phyloP scores from a whole-genome alignment of 2,888 invertebrate genomes.

The Zele albiditarsus region DNA sequence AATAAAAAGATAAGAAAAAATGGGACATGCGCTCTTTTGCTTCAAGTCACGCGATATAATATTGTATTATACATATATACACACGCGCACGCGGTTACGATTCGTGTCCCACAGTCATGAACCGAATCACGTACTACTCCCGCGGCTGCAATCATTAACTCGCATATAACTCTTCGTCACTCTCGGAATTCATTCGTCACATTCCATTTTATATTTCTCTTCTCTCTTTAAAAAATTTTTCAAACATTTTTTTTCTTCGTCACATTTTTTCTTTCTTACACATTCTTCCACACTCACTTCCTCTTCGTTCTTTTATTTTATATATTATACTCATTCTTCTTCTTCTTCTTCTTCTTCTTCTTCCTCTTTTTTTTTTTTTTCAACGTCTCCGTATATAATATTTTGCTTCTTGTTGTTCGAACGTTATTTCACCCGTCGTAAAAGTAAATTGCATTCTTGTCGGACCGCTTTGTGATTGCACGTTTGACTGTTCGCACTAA shows the following conservation, averaged over 20 bases:
- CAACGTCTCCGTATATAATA: not conserved
- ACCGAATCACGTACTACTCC: constrained; percentile 22
- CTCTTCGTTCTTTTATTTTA: not conserved
- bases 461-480: constrained; percentile 9
- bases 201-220: constrained; percentile 9
- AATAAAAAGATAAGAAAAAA: too few relatives aligned
- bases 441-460: constrained; percentile 38
- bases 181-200: not conserved
- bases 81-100: not conserved
- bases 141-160: not conserved
- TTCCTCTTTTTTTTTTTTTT: not conserved
- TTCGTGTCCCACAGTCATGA: constrained; percentile 26
- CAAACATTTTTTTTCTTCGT: not conserved
- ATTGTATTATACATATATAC: not conserved
- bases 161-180: not conserved
- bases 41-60: not conserved
- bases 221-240: not conserved
- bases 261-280: not conserved
- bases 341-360: not conserved
- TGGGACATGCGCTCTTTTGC: too few relatives aligned
- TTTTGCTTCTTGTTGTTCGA: not conserved
- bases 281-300: not conserved
- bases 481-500: constrained; percentile 16
- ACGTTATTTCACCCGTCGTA: constrained; percentile 24
- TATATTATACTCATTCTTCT: not conserved